Conservation (phyloP, 92 coral and sea anemone species). For the Virgularia gustaviana region DNA sequence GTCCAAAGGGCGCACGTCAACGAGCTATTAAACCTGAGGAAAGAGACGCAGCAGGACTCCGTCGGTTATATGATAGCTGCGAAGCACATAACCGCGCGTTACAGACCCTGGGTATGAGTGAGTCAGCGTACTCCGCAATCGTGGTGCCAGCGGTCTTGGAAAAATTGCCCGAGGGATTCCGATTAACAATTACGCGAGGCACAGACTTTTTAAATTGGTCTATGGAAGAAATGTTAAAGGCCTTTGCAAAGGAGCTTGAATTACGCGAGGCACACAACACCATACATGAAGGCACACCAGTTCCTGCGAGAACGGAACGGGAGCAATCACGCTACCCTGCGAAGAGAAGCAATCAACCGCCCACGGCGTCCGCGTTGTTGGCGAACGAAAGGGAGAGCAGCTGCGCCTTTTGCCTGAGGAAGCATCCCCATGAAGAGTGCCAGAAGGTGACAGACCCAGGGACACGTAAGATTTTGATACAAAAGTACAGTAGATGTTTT, state of each 20-base stretch:
- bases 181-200: neutral
- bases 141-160: neutral
- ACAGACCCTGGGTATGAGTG: too few species aligned
- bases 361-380: neutral
- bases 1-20: too few species aligned
- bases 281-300: too few species aligned
- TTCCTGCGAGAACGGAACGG: neutral
- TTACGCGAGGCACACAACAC: neutral
- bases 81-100: too few species aligned
- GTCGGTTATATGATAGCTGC: neutral
- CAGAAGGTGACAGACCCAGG: neutral
- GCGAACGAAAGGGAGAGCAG: neutral
- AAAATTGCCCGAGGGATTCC: neutral
- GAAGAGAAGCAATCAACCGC: neutral
- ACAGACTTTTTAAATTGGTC: neutral
- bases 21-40: neutral
- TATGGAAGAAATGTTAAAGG: neutral
- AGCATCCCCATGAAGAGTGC: conserved; percentile 18
- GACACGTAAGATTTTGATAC: neutral
- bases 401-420: conserved; percentile 13
- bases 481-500: neutral
- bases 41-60: neutral
- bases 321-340: neutral
- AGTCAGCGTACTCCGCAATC: neutral
- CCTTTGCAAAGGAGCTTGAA: neutral